These are phyloP conservation scores for Ara ararauna DNA, from an alignment of 2,797 vertebrate species.

Conservation along the genomic window DNA sequence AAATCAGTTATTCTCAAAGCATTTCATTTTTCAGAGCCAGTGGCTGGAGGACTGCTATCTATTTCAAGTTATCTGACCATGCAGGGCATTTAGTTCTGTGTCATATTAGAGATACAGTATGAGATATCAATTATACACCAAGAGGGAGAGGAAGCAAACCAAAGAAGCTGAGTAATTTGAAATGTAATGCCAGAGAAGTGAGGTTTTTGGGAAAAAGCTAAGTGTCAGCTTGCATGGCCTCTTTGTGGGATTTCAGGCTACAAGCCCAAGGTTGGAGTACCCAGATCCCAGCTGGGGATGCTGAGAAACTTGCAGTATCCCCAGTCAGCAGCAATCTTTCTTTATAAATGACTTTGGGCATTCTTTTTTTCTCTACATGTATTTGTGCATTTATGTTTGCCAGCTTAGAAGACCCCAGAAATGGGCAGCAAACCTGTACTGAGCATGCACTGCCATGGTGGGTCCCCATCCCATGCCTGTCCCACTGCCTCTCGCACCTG, in stretches of 20 bases:
- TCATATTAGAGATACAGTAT: background rate
- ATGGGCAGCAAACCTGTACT: background rate
- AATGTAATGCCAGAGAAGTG: background rate
- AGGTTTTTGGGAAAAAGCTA: background rate
- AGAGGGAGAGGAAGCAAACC: background rate
- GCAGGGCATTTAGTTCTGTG: background rate
- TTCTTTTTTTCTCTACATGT: background rate
- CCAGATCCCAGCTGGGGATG: background rate
- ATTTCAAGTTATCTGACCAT: background rate
- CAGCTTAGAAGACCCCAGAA: background rate
- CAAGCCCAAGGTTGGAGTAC: background rate
- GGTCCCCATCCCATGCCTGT: background rate
- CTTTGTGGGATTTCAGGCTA: background rate
- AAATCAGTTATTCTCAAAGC: background rate
- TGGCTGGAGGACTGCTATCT: background rate
- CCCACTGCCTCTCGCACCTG: background rate
- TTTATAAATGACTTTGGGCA: background rate
- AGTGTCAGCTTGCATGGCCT: background rate
- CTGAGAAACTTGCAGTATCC: background rate
- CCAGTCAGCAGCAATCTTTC: background rate
- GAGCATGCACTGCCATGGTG: background rate
- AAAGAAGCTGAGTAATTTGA: fast-evolving
- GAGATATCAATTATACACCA: background rate
- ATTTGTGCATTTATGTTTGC: background rate
- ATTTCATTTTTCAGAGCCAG: background rate